Conservation (phyloP, 2,888 invertebrate genomes). For the Merodon equestris region DNA sequence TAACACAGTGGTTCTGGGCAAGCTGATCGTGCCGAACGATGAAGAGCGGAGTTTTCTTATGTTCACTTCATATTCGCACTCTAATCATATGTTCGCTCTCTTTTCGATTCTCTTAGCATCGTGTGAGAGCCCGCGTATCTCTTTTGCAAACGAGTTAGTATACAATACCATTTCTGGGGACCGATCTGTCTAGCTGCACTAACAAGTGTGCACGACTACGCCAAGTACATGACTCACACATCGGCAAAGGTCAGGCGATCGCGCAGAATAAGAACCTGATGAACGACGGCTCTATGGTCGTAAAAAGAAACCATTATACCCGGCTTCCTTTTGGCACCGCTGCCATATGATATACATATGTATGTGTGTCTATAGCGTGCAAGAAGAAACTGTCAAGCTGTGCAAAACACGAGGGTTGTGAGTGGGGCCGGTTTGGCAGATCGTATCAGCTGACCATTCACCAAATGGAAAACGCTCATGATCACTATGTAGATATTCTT, state of each 20-base stretch:
- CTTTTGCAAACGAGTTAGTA: too few species aligned
- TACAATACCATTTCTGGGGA: constrained; percentile 15
- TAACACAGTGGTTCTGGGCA: constrained; percentile 43
- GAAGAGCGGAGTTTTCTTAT: neutral
- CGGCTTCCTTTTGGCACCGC: neutral
- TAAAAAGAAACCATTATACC: constrained; percentile 1
- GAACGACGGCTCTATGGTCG: constrained; percentile 11
- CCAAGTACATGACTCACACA: constrained; percentile 59
- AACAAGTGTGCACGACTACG: constrained; percentile 19
- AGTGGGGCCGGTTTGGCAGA: constrained; percentile 27
- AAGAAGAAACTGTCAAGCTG: constrained; percentile 22
- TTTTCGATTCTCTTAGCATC: constrained; percentile 27
- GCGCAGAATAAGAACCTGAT: constrained; percentile 32
- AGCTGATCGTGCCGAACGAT: constrained; percentile 38
- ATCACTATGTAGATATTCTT: constrained; percentile 31
- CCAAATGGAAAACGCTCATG: constrained; percentile 46
- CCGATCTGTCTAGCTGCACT: constrained; percentile 57
- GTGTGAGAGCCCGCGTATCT: neutral
- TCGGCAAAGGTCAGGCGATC: constrained; percentile 63
- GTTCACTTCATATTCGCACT: constrained; percentile 16
- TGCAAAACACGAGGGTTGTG: constrained; percentile 14
- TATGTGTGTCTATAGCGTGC: neutral
- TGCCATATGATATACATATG: neutral
- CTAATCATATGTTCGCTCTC: constrained; percentile 19
- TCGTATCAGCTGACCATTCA: constrained; percentile 61